Percentiles rank a stretch among this genome's conserved stretches.
These are phyloP conservation scores for Macrosiphum euphorbiae DNA, from an alignment of 2,888 invertebrate species.

Conservation along the genomic window DNA sequence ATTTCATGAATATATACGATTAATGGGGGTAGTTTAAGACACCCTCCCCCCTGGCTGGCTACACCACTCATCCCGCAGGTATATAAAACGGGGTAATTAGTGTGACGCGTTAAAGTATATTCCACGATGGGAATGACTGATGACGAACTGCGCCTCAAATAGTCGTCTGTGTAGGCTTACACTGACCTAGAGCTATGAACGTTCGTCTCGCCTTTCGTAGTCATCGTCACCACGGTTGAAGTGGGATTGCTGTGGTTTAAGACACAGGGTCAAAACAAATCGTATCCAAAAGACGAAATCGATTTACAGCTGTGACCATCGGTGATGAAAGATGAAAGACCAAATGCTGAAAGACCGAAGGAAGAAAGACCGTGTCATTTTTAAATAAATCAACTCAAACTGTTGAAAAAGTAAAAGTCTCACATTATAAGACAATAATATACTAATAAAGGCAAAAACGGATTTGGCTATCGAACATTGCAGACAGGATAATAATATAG, in stretches of 20 bases:
- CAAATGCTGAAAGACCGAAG: no score
- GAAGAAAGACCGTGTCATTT: background rate
- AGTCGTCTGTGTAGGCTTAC: background rate
- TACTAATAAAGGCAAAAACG: no score
- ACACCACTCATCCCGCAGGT: background rate
- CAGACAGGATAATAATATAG: no score
- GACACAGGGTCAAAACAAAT: background rate
- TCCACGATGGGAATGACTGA: background rate
- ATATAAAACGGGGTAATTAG: background rate
- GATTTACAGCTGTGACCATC: background rate
- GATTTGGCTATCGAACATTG: no score
- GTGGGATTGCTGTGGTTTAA: background rate
- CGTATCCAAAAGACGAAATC: background rate
- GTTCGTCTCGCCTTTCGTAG: background rate
- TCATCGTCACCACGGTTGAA: background rate
- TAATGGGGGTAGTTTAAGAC: no score
- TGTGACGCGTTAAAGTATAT: background rate
- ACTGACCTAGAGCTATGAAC: background rate
- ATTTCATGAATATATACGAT: no score
- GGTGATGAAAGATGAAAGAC: background rate
- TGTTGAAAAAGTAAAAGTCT: background rate
- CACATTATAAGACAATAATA: no score
- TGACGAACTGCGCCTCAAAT: background rate
- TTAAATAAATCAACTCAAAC: background rate
- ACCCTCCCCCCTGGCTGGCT: no score